Base-by-base conservation (phyloP, 92 coral and sea anemone species). In the Parazoanthus darwini region DNA sequence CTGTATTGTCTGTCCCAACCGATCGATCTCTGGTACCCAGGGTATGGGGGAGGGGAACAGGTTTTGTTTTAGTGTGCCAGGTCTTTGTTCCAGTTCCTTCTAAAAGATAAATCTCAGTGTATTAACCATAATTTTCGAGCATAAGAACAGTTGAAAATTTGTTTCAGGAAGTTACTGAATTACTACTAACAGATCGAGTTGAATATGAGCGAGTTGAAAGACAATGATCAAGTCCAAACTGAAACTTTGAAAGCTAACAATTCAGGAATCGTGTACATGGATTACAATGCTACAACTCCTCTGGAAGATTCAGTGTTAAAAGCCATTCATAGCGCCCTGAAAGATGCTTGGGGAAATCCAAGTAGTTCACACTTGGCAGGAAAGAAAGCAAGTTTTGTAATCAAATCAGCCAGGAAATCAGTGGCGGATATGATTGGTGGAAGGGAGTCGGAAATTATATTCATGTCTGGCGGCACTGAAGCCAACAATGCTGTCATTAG, bases 261-360 rank as follows among this genome's bases (percentile, higher is more conserved):
- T 46, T 54, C 71, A 54, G 85, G 42, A 87, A 80, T 86, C 26
- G 87, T 91, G 13, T 97, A 97, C 78, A 87, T 97, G 77, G 99
- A 97, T 83, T 95, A 94, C 81, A 97, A 97, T 90, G 99, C 99
- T 6, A 97, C 99, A 14, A 95, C 99, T 46, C 99, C 99, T 11
- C 93, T 97, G 23, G 98, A 92, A 26, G 89, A 91, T 25, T 79
- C 96, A 36, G 99, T 97, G 29, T 93, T 97, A 51, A 83, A 91
- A 89, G 91, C 93, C 72, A 97, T 97, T 84, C 97, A 97, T 56
- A 90, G 92, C 76, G 93, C 99, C 36, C 86, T 97, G 82, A 91
- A 89, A 66, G 97, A 95, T 88, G 99, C 98, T 29, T 97, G 99
- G 99, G 99, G 99, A 68, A 97, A 97, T 79, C 99, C 99, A 18